Base-by-base conservation (phyloP, 1,140 invertebrate genomes). In the Hestina assimilis region DNA sequence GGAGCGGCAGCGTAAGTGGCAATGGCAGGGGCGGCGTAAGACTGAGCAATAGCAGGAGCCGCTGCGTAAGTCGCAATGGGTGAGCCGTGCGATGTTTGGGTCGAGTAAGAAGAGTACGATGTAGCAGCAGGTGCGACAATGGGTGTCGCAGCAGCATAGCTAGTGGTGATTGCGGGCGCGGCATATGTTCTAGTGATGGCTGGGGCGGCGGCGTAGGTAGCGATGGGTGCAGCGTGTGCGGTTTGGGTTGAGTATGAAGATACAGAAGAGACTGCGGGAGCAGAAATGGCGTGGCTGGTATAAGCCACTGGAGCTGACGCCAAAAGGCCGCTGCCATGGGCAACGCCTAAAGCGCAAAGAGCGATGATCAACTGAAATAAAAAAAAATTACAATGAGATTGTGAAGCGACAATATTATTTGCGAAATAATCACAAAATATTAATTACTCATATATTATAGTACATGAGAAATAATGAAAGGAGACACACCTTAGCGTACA, bases 171-270 rank as follows among this genome's bases (percentile, higher is more conserved):
- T 15, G 63, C 64, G 1, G 72, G 62, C 1, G 68, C 66, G 6
- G 69, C 57, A 46, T 63, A 56, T 26, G 48, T 45, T 23, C 52
- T 20, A 40, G 29, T 12, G 31, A 60, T 28, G 28, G 59, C 57
- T 4, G 63, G 59, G 5, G 59, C 67, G 7, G 61, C 61, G 33
- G 64, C 64, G 45, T 73, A 75, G 12, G 68, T 51, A 7, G 63
- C 61, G 8, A 68, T 61, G 8, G 31, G 47, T 15, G 68, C 55
- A 17, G 59, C 71, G 55, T 79, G 74, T 38, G 72, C 59, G 51
- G 72, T 75, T 42, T 66, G 55, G 41, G 66, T 63, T 0, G 75
- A 80, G 66, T 75, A 77, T 1, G 76, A 69, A 2, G 76, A 77
- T 15, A 69, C 54, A 9, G 75, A 78, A 15, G 75, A 75, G 28